phyloP scores from a whole-genome alignment of 2,113 vertebrate genomes.

The Sceloporus undulatus region DNA sequence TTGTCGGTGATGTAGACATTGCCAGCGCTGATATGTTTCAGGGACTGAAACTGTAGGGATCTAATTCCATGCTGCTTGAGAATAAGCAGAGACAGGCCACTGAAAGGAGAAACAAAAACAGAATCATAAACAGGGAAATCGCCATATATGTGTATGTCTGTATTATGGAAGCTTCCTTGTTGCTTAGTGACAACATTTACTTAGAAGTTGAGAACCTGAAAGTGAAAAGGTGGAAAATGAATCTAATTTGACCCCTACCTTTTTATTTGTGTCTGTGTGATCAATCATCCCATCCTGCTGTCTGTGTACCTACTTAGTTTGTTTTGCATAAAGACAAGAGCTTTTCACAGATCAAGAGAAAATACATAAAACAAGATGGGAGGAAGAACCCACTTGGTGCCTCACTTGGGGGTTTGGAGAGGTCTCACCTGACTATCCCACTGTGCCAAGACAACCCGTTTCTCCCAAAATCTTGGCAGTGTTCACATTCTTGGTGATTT shows the following conservation, averaged over 20 bases:
- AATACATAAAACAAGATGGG: too few species aligned
- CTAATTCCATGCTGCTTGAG: slow-evolving; percentile 95
- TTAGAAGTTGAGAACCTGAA: not conserved
- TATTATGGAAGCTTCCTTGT: not conserved
- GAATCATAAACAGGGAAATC: not conserved
- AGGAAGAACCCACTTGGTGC: too few species aligned
- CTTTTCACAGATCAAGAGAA: too few species aligned
- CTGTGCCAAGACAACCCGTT: too few species aligned
- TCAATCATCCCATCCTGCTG: not conserved
- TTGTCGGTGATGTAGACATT: slow-evolving; percentile 98
- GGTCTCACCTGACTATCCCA: too few species aligned
- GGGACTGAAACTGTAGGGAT: slow-evolving; percentile 93
- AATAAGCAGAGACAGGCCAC: slow-evolving; percentile 96
- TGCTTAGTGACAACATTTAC: not conserved
- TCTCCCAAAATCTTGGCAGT: too few species aligned
- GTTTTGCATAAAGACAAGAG: too few species aligned
- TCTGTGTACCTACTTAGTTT: not conserved
- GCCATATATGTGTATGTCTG: not conserved
- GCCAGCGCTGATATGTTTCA: slow-evolving; percentile 96
- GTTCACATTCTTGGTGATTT: too few species aligned
- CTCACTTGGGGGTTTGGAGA: too few species aligned
- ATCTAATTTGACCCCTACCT: not conserved
- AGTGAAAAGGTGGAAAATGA: not conserved
- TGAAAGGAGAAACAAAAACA: slow-evolving; percentile 61
- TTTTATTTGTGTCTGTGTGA: too few species aligned